Evolutionary conservation across 1,140 invertebrate genomes (phyloP).

Genomic region (Neuroterus valhalla): DNA sequence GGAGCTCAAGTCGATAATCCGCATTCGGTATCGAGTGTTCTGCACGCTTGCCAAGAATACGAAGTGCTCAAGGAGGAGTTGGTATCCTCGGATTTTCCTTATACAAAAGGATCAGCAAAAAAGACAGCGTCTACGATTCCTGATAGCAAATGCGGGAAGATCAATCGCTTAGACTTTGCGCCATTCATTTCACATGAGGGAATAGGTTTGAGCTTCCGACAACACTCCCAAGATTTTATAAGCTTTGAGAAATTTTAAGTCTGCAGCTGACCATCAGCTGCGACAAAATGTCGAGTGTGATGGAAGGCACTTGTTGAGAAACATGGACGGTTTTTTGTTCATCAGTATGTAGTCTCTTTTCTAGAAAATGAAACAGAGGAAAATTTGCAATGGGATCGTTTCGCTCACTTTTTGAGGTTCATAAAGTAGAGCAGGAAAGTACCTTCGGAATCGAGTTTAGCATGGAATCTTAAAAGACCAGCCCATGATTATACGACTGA

Average conservation of each 20-base stretch:
- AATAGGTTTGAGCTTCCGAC: conserved; percentile 3
- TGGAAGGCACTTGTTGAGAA: too few species aligned
- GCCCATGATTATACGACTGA: conserved; percentile 21
- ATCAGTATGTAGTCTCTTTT: too few species aligned
- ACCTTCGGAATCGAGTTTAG: conserved; percentile 10
- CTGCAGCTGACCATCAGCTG: not conserved
- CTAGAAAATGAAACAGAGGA: too few species aligned
- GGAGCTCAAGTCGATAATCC: conserved; percentile 19
- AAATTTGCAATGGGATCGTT: not conserved
- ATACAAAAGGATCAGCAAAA: not conserved
- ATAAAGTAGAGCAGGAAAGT: conserved; percentile 17
- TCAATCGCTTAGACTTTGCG: not conserved
- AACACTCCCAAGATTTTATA: not conserved
- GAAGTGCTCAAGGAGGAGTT: conserved; percentile 18
- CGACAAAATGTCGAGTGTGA: too few species aligned
- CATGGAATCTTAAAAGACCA: conserved; percentile 11
- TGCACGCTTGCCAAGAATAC: conserved; percentile 16
- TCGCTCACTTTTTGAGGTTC: not conserved
- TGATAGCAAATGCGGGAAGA: not conserved
- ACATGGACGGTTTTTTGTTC: too few species aligned
- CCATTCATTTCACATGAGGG: conserved; percentile 5
- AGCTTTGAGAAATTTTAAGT: not conserved
- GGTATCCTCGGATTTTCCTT: conserved; percentile 11
- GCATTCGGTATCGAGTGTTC: conserved; percentile 26
- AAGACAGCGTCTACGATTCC: conserved; percentile 14